Conservation (phyloP, 1,140 invertebrate genomes). For the Calliopsis andreniformis region DNA sequence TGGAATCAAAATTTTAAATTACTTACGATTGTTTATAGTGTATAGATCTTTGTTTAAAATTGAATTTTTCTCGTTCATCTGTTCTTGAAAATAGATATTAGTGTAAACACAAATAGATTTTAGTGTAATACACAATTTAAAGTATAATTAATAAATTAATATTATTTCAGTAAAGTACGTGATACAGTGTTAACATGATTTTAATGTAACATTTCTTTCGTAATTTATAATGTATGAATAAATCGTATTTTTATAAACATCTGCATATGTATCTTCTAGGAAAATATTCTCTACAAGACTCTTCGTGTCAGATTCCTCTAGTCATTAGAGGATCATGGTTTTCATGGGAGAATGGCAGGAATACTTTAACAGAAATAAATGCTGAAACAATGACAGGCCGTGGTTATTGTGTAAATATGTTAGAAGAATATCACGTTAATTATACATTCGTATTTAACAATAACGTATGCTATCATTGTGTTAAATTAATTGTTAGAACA, state of each 20-base stretch:
- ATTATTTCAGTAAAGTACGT: neutral
- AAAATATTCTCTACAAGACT: slow-evolving; percentile 16
- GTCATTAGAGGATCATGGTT: slow-evolving; percentile 93
- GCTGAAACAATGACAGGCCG: slow-evolving; percentile 87
- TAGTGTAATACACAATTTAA: too few species aligned
- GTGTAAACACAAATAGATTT: too few species aligned
- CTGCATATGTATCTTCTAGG: slow-evolving; percentile 24
- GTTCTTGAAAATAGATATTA: too few species aligned
- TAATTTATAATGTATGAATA: too few species aligned
- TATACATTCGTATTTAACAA: slow-evolving; percentile 92
- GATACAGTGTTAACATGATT: too few species aligned
- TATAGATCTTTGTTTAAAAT: neutral
- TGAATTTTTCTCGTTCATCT: neutral
- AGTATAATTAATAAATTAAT: neutral
- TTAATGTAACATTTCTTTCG: too few species aligned
- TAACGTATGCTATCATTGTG: slow-evolving; percentile 90
- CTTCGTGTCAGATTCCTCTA: slow-evolving; percentile 84
- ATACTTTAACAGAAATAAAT: slow-evolving; percentile 92
- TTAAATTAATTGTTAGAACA: slow-evolving; percentile 92
- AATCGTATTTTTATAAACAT: too few species aligned
- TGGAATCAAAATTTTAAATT: neutral
- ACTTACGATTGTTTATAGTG: neutral
- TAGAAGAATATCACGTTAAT: slow-evolving; percentile 89
- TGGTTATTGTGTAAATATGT: slow-evolving; percentile 87
- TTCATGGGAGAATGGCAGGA: slow-evolving; percentile 93